A percentile compares a stretch with the other conserved stretches of the same genome.
These are phyloP conservation scores for Liolophura sinensis DNA, from an alignment of 1,140 invertebrate species.

Conservation along the genomic window DNA sequence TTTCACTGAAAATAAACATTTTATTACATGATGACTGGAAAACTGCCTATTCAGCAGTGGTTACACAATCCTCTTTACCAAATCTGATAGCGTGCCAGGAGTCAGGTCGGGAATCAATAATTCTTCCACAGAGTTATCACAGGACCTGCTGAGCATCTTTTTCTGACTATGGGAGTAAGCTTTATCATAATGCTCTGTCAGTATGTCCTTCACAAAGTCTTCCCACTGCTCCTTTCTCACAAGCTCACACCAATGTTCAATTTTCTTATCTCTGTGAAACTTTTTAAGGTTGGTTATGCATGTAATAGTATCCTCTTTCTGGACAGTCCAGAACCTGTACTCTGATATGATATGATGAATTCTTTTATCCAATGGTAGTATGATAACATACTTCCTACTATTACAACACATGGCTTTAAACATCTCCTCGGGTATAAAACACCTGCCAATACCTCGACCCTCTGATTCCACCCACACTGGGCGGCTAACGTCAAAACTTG, in stretches of 20 bases:
- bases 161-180: no score
- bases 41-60: no score
- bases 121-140: no score
- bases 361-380: slow-evolving; percentile 32
- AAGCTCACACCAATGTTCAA: slow-evolving; percentile 25
- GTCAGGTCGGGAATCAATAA: no score
- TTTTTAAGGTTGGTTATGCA: slow-evolving; percentile 20
- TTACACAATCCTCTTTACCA: no score
- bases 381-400: slow-evolving; percentile 21
- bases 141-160: no score
- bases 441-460: slow-evolving; percentile 30
- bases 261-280: slow-evolving; percentile 15
- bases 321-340: slow-evolving; percentile 32
- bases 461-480: slow-evolving; percentile 43
- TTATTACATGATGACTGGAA: no score
- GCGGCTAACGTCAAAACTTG: slow-evolving; percentile 16
- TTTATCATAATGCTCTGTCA: slow-evolving; percentile 37
- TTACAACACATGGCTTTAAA: slow-evolving; percentile 23
- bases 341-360: slow-evolving; percentile 30
- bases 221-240: slow-evolving; percentile 26
- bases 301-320: slow-evolving; percentile 22
- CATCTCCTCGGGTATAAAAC: slow-evolving; percentile 21
- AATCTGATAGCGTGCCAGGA: no score
- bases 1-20: no score
- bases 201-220: slow-evolving; percentile 30